Evolutionary conservation across 2,113 vertebrate genomes (phyloP), one percentile per base, ranked within the genome.

Genomic region (Aix galericulata): DNA sequence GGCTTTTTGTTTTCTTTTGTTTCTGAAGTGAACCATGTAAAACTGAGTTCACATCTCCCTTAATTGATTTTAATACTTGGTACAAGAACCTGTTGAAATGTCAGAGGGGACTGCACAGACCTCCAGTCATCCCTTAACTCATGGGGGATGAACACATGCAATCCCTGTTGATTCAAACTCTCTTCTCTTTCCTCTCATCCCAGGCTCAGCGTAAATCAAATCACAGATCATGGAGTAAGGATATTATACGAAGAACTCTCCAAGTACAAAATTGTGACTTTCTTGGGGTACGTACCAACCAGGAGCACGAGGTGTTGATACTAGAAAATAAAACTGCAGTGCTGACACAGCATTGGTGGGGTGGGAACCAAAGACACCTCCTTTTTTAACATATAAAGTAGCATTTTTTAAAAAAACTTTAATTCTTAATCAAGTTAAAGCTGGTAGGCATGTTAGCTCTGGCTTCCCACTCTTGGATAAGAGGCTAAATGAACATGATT

Each of bases 191-290:
- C 40, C 6, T 60, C 91, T 91, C 56, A 15, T 96, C 97, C 34
- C 97, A 99, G 99, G 93, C 98, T 99, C 71, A 98, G 98, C 46
- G 99, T 99, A 52, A 99, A 99, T 95, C 98, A 98, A 91, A 97
- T 99, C 68, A 98, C 99, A 3, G 99, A 99, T 96, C 96, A 97
- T 1, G 98, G 99, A 4, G 97, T 98, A 2, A 98, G 98, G 97
- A 98, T 99, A 83, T 97, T 99, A 34, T 98, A 98, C 17, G 98
- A 99, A 91, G 99, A 99, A 74, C 98, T 99, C 92, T 98, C 98
- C 86, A 99, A 98, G 94, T 97, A 99, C 95, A 98, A 97, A 93
- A 97, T 99, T 36, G 95, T 99, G 68, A 97, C 97, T 21, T 97
- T 87, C 80, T 87, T 99, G 95, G 99, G 99, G 99, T 99, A 98